phyloP scores from a whole-genome alignment of 2,797 vertebrate genomes.

The Streptopelia turtur region DNA sequence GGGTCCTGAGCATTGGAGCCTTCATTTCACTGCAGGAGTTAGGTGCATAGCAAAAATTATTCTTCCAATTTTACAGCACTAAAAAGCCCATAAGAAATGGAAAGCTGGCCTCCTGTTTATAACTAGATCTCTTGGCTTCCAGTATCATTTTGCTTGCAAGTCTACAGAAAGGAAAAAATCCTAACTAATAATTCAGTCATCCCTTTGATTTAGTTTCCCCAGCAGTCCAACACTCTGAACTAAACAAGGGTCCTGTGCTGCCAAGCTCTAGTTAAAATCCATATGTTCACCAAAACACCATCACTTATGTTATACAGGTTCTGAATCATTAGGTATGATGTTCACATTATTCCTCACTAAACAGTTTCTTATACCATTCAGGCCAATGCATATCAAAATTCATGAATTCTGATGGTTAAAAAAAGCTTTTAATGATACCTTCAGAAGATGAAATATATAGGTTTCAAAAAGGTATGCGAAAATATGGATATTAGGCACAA shows the following conservation, averaged over 20 bases:
- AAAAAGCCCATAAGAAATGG: background rate
- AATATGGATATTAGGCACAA: conserved; percentile 65
- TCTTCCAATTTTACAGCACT: background rate
- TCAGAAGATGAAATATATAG: conserved; percentile 58
- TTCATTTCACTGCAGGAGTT: background rate
- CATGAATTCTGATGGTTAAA: conserved; percentile 63
- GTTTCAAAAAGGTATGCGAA: conserved; percentile 57
- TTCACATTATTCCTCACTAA: conserved; percentile 62
- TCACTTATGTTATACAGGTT: conserved; percentile 53
- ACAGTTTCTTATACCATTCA: conserved; percentile 15
- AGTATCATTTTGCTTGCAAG: background rate
- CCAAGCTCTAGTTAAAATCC: conserved; percentile 69
- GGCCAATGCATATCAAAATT: conserved; percentile 65
- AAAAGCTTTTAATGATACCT: conserved; percentile 59
- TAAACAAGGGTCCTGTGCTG: conserved; percentile 24
- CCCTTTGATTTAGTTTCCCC: conserved; percentile 16
- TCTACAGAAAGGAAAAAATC: conserved; percentile 12
- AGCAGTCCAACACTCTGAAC: background rate
- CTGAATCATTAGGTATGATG: conserved; percentile 70
- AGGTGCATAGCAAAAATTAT: background rate
- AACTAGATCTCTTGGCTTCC: background rate
- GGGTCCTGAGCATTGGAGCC: background rate
- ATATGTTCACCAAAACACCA: conserved; percentile 63
- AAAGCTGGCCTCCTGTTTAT: background rate
- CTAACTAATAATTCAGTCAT: conserved; percentile 1